Base-by-base conservation (phyloP, 2,797 vertebrate genomes). In the Otolemur crassicaudatus region DNA sequence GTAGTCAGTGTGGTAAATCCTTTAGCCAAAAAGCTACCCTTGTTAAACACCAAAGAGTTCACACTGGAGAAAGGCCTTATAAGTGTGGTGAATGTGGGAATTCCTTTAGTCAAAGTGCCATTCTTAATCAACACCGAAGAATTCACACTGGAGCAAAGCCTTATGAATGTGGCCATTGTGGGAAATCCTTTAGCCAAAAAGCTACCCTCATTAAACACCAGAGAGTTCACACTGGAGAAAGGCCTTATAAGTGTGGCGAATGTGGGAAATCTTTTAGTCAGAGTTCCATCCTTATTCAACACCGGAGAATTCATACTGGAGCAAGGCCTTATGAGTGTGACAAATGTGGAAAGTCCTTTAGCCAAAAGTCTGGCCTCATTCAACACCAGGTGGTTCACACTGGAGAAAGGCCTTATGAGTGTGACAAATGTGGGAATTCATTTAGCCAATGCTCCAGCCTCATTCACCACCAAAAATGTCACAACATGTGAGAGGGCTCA, bases 91-190 rank as follows among this genome's bases (percentile, higher is more conserved):
- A 95, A 69, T 96, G 94, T 91, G 94, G 90, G 53, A 97, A 96
- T 70, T 96, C 83, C 3, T 97, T 95, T 76, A 96, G 92, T 65
- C 95, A 94, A 85, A 97, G 94, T 90, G 83, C 82, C 82, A 95
- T 95, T 77, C 94, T 97, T 90, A 95, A 89, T 46, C 56, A 83
- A 63, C 93, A 94, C 46, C 61, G 69, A 43, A 91, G 87, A 70
- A 91, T 80, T 60, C 89, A 92, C 69, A 86, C 85, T 72, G 82
- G 80, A 90, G 75, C 61, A 86, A 94, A 87, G 40, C 95, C 87
- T 46, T 96, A 87, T 67, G 60, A 96, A 19, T 96, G 94, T 60
- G 63, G 10, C 27, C 53, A 84, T 3, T 95, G 94, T 86, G 85
- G 89, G 29, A 95, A 96, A 37, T 94, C 88, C 23, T 96, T 96